Percentiles rank a stretch among this genome's conserved stretches.
These are phyloP conservation scores for Hestina assimilis DNA, from an alignment of 1,140 invertebrate genomes.

Conservation along the genomic window DNA sequence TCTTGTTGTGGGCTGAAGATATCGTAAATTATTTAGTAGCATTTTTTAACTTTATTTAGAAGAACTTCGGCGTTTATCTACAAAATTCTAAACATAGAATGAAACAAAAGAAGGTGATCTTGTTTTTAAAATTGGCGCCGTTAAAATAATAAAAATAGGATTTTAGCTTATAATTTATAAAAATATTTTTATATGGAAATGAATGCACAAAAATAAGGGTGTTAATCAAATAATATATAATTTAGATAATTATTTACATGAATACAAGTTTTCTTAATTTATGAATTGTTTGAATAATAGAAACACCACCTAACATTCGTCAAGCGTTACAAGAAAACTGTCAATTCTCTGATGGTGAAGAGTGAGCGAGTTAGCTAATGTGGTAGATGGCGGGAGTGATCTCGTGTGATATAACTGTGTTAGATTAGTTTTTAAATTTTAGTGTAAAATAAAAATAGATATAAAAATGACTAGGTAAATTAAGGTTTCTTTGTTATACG, in stretches of 20 bases:
- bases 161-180: too few species aligned
- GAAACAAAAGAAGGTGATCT: conserved; percentile 8
- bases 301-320: conserved; percentile 26
- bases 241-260: too few species aligned
- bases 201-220: too few species aligned
- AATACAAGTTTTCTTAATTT: too few species aligned
- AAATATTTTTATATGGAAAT: too few species aligned
- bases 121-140: conserved; percentile 8
- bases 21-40: conserved; percentile 14
- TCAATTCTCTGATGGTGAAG: conserved; percentile 23
- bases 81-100: background rate
- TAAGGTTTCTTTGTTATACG: background rate
- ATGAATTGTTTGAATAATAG: background rate
- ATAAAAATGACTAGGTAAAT: conserved; percentile 73
- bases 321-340: conserved; percentile 26
- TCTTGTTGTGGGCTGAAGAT: conserved; percentile 3
- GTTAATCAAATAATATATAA: too few species aligned
- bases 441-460: conserved; percentile 67
- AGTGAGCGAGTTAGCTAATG: conserved; percentile 37
- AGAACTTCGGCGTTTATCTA: too few species aligned
- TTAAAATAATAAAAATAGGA: background rate
- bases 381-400: conserved; percentile 77
- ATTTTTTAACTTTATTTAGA: too few species aligned
- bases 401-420: conserved; percentile 74
- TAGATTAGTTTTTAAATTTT: conserved; percentile 75